Evolutionary conservation across 2,888 invertebrate genomes (phyloP).

Genomic region (Leptopilina syphax): DNA sequence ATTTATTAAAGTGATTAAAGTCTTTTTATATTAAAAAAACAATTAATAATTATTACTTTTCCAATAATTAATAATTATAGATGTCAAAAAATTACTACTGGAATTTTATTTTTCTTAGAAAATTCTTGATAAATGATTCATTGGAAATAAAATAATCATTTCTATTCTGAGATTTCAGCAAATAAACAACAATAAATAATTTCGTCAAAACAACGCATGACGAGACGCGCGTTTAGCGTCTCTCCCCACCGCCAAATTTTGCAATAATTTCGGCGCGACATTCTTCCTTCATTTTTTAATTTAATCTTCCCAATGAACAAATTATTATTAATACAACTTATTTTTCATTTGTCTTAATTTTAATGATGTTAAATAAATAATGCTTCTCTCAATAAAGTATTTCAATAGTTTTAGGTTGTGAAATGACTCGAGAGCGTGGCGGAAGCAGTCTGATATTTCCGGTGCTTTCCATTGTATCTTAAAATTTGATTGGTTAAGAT

Average conservation of each 20-base stretch:
- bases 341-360: background rate
- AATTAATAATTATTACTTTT: background rate
- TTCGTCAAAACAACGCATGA: constrained; percentile 19
- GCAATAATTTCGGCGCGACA: constrained; percentile 8
- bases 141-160: too few species aligned
- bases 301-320: background rate
- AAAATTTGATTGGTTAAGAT: background rate
- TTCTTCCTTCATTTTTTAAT: constrained; percentile 8
- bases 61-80: background rate
- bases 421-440: constrained; percentile 31
- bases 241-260: constrained; percentile 27
- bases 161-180: background rate
- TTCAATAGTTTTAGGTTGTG: constrained; percentile 22
- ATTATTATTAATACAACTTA: background rate
- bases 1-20: background rate
- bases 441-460: constrained; percentile 37
- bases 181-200: constrained; percentile 15
- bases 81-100: background rate
- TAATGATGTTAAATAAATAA: background rate
- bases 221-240: constrained; percentile 20
- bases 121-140: too few species aligned
- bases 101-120: background rate
- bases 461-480: constrained; percentile 11
- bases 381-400: background rate
- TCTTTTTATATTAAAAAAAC: background rate